Base-by-base conservation (phyloP, 2,113 vertebrate genomes). In the Otocyon megalotis region DNA sequence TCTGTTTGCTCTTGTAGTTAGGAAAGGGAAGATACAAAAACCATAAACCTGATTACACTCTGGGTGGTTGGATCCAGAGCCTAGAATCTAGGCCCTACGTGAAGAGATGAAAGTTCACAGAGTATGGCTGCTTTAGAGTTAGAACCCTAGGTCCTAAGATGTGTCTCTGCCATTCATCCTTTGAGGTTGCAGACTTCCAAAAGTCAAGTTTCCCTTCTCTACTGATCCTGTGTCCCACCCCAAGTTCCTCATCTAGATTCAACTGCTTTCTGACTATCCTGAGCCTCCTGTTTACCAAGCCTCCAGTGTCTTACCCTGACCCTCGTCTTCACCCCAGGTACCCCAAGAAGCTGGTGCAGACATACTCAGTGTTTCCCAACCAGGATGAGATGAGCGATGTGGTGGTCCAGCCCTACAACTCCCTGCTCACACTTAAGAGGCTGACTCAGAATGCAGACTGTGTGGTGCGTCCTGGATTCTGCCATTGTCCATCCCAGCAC, bases 311-410 rank as follows among this genome's bases (percentile, higher is more conserved):
- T 85, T 53, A 22, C 48, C 48, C 48, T 94, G 74, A 91, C 43
- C 32, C 10, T 96, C 48, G 67, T 28, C 54, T 85, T 32, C 63
- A 77, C 50, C 14, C 19, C 69, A 97, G 99, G 98, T 99, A 99
- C 98, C 99, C 99, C 58, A 99, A 99, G 99, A 99, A 99, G 98
- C 98, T 99, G 98, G 99, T 99, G 91, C 99, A 99, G 99, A 99
- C 99, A 0, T 99, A 99, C 97, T 99, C 99, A 0, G 99, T 99
- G 86, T 99, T 99, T 98, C 99, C 99, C 14, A 99, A 99, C 98
- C 99, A 99, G 98, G 99, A 99, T 2, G 99, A 99, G 98, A 99
- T 99, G 99, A 99, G 99, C 0, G 99, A 99, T 3, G 99, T 99
- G 67, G 99, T 99, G 0, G 99, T 99, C 35, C 99, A 99, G 98